Evolutionary conservation across 1,140 invertebrate species (phyloP), one percentile per base, ranked within the genome.

Genomic region (Heliconius melpomene): DNA sequence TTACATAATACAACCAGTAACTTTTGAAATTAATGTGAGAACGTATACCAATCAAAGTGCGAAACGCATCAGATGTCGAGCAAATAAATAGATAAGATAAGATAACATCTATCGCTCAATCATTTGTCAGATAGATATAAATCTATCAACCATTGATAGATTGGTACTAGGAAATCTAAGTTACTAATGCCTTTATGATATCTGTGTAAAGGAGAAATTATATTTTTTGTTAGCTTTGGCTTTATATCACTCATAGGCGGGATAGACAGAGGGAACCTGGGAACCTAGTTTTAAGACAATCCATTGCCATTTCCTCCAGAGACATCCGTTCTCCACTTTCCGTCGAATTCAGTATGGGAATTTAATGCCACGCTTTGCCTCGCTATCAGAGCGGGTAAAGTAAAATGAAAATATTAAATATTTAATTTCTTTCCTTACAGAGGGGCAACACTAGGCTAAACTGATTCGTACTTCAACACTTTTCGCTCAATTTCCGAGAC

Each of bases 81-180:
- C 75, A 82, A 79, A 74, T 79, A 78, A 83, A 76, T 75, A 52
- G 82, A 83, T 83, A 79, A 74, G 32, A 74, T 78, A 54, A 73
- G 79, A 73, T 72, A 60, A 79, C 40, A 79, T 54, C 52, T 71
- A 78, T 73, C 52, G 66, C 60, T 78, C 79, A 79, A 77, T 80
- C 77, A 83, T 83, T 83, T 83, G 82, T 83, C 82, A 66, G 26
- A 29, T 8, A 26, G 60, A 66, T 26, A 23, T 66, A 66, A 38
- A 76, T 66, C 60, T 66, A 66, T 66, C 60, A 66, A 66, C 60
- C 60, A 23, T 29, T 66, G 60, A 66, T 29, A 29, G 23, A 23
- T 66, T 29, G 23, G 11, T 66, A 29, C 60, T 66, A 26, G 60
- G 60, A 66, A 66, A 66, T 66, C 23, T 66, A 26, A 66, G 23